A percentile compares a stretch with the other conserved stretches of the same genome.
These are phyloP conservation scores for Morus bassanus DNA, from an alignment of 2,797 vertebrate species.

Conservation along the genomic window DNA sequence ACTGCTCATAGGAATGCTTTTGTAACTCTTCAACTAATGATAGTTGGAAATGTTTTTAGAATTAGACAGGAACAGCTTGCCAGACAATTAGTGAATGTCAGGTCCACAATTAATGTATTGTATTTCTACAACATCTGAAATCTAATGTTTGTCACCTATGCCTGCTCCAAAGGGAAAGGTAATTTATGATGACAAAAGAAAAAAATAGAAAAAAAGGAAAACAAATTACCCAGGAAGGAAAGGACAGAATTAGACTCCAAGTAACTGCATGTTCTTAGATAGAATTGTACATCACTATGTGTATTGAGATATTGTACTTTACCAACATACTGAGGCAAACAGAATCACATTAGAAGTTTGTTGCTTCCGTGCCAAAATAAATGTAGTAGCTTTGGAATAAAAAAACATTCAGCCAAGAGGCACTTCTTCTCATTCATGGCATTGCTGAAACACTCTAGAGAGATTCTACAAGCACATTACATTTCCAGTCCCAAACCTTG, in stretches of 20 bases:
- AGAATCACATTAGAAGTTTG: not conserved
- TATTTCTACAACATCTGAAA: not conserved
- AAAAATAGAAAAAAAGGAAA: not conserved
- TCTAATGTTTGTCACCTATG: not conserved
- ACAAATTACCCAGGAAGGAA: not conserved
- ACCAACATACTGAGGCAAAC: not conserved
- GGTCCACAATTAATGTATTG: not conserved
- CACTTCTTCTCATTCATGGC: not conserved
- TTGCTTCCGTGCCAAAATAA: not conserved
- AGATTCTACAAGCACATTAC: not conserved
- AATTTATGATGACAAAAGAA: not conserved
- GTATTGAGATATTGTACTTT: not conserved
- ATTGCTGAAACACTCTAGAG: not conserved
- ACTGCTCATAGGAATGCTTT: not conserved
- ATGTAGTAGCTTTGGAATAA: not conserved
- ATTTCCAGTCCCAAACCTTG: not conserved
- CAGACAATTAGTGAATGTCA: not conserved
- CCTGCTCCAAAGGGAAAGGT: not conserved
- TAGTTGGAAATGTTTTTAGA: not conserved
- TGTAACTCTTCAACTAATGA: not conserved
- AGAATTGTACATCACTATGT: not conserved
- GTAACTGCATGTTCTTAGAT: not conserved
- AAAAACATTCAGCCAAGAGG: not conserved
- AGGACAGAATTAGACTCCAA: not conserved
- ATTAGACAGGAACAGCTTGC: not conserved